Base-by-base conservation (phyloP, 2,113 vertebrate genomes). In the Pedetes capensis region DNA sequence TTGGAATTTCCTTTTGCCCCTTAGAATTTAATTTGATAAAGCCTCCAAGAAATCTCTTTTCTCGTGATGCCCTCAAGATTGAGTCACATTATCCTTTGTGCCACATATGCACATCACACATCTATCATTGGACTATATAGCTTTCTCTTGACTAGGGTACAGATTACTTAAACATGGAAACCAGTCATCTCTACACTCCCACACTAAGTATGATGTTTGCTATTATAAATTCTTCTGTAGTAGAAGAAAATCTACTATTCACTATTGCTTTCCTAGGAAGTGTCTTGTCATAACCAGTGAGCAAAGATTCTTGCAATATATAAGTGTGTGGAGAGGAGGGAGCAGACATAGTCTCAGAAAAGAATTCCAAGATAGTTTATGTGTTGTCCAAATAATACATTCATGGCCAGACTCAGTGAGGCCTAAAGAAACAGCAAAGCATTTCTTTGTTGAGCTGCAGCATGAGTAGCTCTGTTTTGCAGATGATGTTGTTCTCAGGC, bases 401-500 rank as follows among this genome's bases (percentile, higher is more conserved):
- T 53, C 27, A 55, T 3, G 57, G 47, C 61, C 75, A 93, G 64
- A 84, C n/a, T 76, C 59, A 3, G 42, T 3, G 22, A 80, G 42
- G 64, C 25, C 18, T 37, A 57, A 75, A 95, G 90, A 44, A 96
- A 72, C 8, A 71, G 82, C 12, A 53, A 47, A 89, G 23, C 69
- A 37, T 87, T 92, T 63, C 63, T 95, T 39, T 25, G n/a, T 29
- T 20, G 53, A 61, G 59, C 47, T 13, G 8, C 37, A 83, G 49
- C 74, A 22, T 84, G 78, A 81, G 61, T 32, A 68, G 61, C 47
- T 84, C 75, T 72, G 49, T 84, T 78, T n/a, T 90, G 83, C 94
- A 95, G 96, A 95, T 72, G 92, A 95, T 85, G 93, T 49, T 95
- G 57, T 89, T 96, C 90, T 95, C 89, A 27, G 37, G 80, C 86